phyloP scores from a whole-genome alignment of 2,113 vertebrate genomes.

The Istiophorus platypterus region DNA sequence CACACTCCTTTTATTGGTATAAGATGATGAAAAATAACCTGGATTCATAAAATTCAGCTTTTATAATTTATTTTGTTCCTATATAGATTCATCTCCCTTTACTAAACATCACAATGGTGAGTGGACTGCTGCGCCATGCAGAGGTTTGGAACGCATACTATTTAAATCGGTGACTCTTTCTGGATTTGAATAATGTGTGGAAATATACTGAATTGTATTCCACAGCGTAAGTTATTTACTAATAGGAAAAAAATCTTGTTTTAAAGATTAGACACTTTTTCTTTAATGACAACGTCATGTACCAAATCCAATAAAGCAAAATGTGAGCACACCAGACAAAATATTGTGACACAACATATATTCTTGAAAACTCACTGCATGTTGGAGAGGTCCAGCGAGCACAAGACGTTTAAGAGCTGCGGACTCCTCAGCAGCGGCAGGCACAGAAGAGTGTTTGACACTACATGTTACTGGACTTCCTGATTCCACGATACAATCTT shows the following conservation, averaged over 20 bases:
- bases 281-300: not conserved
- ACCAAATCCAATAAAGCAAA: too few relatives aligned
- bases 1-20: not conserved
- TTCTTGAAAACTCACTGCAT: slow-evolving; percentile 30
- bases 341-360: accelerated
- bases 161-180: too few relatives aligned
- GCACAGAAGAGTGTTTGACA: not conserved
- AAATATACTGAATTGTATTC: not conserved
- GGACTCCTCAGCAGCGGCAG: accelerated
- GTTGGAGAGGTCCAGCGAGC: accelerated
- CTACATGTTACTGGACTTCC: slow-evolving; percentile 45
- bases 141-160: not conserved
- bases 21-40: not conserved
- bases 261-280: not conserved
- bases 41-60: not conserved
- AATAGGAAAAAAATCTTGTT: not conserved
- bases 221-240: not conserved
- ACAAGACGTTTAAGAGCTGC: not conserved
- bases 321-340: not conserved
- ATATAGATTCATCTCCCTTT: not conserved
- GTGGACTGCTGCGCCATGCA: not conserved
- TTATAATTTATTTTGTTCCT: not conserved
- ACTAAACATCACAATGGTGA: not conserved
- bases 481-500: slow-evolving; percentile 66
- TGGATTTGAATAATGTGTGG: not conserved